These are phyloP conservation scores for Nothocercus julius DNA, from an alignment of 2,113 vertebrate species.

Conservation along the genomic window DNA sequence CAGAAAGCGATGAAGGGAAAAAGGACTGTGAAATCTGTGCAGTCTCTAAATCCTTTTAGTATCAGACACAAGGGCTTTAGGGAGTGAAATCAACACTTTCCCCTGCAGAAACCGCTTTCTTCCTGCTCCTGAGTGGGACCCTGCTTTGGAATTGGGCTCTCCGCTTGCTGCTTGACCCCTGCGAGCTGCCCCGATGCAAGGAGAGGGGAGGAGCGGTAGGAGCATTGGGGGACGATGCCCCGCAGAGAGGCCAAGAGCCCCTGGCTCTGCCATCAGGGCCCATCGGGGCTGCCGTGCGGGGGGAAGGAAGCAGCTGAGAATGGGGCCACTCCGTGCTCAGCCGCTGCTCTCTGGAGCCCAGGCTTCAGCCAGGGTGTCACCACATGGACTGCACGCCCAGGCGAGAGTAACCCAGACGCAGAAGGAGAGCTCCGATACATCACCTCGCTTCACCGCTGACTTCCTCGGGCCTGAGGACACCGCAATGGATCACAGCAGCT, in stretches of 20 bases:
- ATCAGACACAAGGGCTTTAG: constrained; percentile 42
- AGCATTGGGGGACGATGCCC: background rate
- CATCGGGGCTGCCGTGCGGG: background rate
- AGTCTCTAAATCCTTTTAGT: constrained; percentile 44
- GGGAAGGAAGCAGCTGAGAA: constrained; percentile 19
- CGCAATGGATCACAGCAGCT: background rate
- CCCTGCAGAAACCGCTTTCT: constrained; percentile 4
- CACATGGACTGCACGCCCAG: constrained; percentile 28
- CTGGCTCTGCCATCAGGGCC: background rate
- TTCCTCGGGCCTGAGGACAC: constrained; percentile 5
- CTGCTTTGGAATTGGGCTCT: background rate
- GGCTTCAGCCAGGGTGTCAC: constrained; percentile 16
- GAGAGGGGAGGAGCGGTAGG: background rate
- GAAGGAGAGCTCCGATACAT: constrained; percentile 22
- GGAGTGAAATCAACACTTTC: constrained; percentile 9
- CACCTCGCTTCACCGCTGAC: constrained; percentile 36
- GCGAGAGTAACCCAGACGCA: constrained; percentile 45
- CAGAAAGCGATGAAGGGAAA: constrained; percentile 41
- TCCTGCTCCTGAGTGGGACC: background rate
- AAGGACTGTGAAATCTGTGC: constrained; percentile 35
- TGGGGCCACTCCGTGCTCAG: constrained; percentile 16
- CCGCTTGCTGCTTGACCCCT: background rate
- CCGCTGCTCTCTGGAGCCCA: constrained; percentile 5
- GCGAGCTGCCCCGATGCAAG: constrained; percentile 1
- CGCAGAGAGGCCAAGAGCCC: constrained; percentile 14